A percentile compares a stretch with the other conserved stretches of the same genome.
Conservation (phyloP, 2,797 vertebrate species). For the Psittacula derbiana region DNA sequence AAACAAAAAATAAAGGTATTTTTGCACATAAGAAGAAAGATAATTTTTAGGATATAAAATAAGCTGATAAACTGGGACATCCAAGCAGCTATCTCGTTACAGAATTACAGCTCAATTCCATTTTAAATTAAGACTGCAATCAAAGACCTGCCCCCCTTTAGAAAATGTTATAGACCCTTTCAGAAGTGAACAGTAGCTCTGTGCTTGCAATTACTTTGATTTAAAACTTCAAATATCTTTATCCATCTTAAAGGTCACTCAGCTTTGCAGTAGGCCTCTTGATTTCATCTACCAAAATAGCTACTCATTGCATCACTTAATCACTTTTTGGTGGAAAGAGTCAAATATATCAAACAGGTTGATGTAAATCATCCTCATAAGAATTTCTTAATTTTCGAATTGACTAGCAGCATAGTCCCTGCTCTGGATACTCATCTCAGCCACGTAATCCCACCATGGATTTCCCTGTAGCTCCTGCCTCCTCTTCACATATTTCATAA, state of each 20-base stretch:
- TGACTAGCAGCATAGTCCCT: background rate
- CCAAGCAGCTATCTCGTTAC: background rate
- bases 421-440: background rate
- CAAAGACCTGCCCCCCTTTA: background rate
- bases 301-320: background rate
- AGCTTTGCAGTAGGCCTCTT: background rate
- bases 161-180: background rate
- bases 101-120: background rate
- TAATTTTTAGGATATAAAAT: background rate
- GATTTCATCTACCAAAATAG: constrained; percentile 20
- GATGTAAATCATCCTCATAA: background rate
- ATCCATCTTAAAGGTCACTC: constrained; percentile 22
- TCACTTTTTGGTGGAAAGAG: background rate
- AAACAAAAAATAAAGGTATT: background rate
- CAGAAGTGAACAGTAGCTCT: background rate
- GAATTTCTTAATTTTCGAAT: background rate
- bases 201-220: constrained; percentile 29
- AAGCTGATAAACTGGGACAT: background rate
- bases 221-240: constrained; percentile 34
- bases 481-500: background rate
- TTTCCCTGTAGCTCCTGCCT: background rate
- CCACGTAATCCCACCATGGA: background rate
- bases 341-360: background rate
- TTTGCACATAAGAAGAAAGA: background rate
- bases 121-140: constrained; percentile 16